Conservation (phyloP, 2,113 vertebrate genomes). For the Ochotona princeps region DNA sequence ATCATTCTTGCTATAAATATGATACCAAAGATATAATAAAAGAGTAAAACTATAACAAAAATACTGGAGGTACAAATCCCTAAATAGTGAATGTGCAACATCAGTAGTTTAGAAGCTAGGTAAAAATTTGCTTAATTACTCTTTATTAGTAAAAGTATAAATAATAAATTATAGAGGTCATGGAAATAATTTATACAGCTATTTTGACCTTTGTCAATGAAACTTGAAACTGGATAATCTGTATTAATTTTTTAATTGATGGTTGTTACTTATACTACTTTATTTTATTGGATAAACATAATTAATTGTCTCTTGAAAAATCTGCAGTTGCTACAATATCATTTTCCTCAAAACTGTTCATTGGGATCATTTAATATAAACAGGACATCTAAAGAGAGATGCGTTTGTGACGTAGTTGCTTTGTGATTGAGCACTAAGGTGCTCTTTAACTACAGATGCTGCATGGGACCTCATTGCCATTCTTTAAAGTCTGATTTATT, state of each 20-base stretch:
- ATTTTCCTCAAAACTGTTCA: background rate
- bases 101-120: background rate
- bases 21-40: background rate
- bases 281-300: slow-evolving; percentile 35
- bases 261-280: background rate
- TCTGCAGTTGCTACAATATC: background rate
- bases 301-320: background rate
- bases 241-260: background rate
- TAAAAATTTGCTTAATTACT: background rate
- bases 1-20: background rate
- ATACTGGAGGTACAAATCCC: background rate
- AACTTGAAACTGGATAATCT: background rate
- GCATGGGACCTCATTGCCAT: background rate
- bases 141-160: background rate
- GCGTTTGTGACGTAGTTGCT: slow-evolving; percentile 33
- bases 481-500: slow-evolving; percentile 60
- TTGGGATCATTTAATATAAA: background rate
- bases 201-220: background rate
- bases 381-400: slow-evolving; percentile 9
- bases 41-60: background rate
- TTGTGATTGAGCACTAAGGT: background rate
- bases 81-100: background rate
- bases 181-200: background rate
- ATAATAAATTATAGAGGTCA: background rate
- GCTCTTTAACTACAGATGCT: slow-evolving; percentile 32